phyloP scores from a whole-genome alignment of 2,888 invertebrate genomes.

The Anagyrus pseudococci region DNA sequence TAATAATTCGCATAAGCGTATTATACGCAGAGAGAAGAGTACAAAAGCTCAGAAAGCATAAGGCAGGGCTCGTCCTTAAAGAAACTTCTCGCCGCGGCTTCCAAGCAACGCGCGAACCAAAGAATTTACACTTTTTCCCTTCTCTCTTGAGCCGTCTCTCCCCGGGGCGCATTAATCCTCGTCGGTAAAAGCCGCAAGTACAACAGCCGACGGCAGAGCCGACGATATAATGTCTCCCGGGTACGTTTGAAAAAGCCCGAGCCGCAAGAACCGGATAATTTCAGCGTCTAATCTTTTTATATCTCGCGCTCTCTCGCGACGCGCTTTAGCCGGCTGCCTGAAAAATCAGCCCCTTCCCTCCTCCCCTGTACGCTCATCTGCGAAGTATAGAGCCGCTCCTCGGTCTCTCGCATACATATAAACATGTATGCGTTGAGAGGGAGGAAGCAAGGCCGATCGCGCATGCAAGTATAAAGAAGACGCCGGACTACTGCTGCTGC shows the following conservation, averaged over 20 bases:
- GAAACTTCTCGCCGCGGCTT: too few relatives aligned
- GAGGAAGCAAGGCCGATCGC: conserved; percentile 28
- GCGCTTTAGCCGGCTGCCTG: too few relatives aligned
- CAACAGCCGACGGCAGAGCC: too few relatives aligned
- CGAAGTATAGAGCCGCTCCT: not conserved
- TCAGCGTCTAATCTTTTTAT: conserved; percentile 35
- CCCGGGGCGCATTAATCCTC: conserved; percentile 8
- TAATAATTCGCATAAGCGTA: too few relatives aligned
- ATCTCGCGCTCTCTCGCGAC: too few relatives aligned
- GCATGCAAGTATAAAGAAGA: conserved; percentile 39
- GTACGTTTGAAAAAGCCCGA: not conserved
- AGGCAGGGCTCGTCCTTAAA: too few relatives aligned
- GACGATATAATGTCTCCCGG: too few relatives aligned
- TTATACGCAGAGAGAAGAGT: too few relatives aligned
- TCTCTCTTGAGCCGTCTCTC: too few relatives aligned
- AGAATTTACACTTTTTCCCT: conserved; percentile 17
- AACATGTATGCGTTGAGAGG: not conserved
- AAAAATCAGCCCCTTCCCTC: conserved; percentile 10
- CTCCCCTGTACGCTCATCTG: too few relatives aligned
- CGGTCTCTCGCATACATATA: not conserved
- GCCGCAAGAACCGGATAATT: conserved; percentile 41
- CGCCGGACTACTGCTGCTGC: too few relatives aligned
- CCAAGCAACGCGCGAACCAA: not conserved
- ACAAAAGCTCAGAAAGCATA: too few relatives aligned
- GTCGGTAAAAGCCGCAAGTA: not conserved